phyloP scores from a whole-genome alignment of 2,113 vertebrate species.

The Rhinogobius similis region DNA sequence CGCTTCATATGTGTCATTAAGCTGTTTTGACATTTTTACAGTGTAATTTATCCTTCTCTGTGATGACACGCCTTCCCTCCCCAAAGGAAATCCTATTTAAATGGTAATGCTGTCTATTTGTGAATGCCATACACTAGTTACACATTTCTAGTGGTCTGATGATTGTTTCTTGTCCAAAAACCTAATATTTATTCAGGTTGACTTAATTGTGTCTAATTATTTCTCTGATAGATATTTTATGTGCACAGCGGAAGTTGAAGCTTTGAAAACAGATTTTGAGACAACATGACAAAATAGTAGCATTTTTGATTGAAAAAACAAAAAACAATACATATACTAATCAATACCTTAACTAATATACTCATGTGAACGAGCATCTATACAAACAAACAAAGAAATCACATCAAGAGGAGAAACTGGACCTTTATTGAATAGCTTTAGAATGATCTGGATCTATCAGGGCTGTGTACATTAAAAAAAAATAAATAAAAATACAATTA shows the following conservation, averaged over 20 bases:
- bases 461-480: too few relatives aligned
- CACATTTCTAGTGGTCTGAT: slow-evolving; percentile 49
- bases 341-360: too few relatives aligned
- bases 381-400: background rate
- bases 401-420: background rate
- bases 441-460: too few relatives aligned
- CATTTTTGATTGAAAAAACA: background rate
- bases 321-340: background rate
- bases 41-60: slow-evolving; percentile 77
- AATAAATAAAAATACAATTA: too few relatives aligned
- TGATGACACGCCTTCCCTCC: slow-evolving; percentile 55
- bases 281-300: background rate
- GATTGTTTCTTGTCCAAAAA: slow-evolving; percentile 68
- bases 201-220: slow-evolving; percentile 49
- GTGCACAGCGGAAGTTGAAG: background rate
- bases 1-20: slow-evolving; percentile 78
- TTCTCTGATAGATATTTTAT: slow-evolving; percentile 12
- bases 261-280: background rate
- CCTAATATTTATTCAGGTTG: slow-evolving; percentile 66
- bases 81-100: slow-evolving; percentile 79
- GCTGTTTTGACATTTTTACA: slow-evolving; percentile 80
- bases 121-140: slow-evolving; percentile 67
- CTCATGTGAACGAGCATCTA: too few relatives aligned
- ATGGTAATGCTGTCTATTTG: slow-evolving; percentile 76
- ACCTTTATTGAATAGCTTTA: too few relatives aligned